Evolutionary conservation across 2,797 vertebrate genomes (phyloP).

Genomic region (Lepus oiostolus): DNA sequence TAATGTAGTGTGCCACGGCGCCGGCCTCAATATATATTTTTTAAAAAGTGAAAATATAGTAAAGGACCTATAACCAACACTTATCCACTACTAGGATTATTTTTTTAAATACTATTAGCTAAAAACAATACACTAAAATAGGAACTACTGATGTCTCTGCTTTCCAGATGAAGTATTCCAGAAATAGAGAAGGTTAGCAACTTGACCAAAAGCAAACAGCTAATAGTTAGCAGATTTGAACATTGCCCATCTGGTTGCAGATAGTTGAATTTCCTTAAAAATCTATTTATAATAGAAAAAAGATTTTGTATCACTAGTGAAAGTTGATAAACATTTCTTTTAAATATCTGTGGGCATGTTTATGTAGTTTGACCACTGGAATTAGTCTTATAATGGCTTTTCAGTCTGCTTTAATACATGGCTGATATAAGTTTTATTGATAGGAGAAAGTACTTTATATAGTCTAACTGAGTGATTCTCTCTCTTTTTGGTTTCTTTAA

Average conservation of each 20-base stretch:
- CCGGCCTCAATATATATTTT: no score
- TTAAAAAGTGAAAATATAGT: conserved; percentile 24
- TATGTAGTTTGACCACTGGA: conserved; percentile 14
- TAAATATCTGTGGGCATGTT: conserved; percentile 29
- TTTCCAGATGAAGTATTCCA: background rate
- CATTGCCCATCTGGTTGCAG: background rate
- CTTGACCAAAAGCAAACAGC: background rate
- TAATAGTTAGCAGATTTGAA: background rate
- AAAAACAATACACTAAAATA: background rate
- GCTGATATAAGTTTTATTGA: background rate
- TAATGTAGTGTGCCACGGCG: no score
- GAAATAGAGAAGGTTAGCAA: background rate
- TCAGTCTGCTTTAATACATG: background rate
- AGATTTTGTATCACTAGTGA: background rate
- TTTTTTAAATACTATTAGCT: conserved; percentile 17
- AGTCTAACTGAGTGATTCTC: conserved; percentile 9
- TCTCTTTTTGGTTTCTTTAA: conserved; percentile 20
- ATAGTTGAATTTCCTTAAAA: background rate
- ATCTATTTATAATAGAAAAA: conserved; percentile 17
- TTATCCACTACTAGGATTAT: conserved; percentile 6
- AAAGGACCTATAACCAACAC: background rate
- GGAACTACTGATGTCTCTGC: background rate
- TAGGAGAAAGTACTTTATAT: conserved; percentile 20
- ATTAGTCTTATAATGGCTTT: background rate
- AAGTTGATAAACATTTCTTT: conserved; percentile 20